Evolutionary conservation across 2,888 invertebrate genomes (phyloP).

Genomic region (Crepidodera aurea): DNA sequence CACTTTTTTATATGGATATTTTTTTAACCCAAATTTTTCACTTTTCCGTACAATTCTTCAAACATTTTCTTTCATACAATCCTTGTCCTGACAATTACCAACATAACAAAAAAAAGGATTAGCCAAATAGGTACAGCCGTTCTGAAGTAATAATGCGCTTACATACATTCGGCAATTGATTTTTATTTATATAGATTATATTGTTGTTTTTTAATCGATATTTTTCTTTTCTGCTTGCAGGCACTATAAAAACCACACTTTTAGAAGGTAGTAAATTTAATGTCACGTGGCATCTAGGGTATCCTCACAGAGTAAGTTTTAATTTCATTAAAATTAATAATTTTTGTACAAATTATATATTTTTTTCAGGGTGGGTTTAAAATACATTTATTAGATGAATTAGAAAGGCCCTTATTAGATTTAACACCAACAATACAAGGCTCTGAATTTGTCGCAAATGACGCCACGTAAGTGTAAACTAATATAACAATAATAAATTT

Average conservation of each 20-base stretch:
- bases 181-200: no score
- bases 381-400: slow-evolving; percentile 83
- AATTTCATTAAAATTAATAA: not conserved
- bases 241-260: slow-evolving; percentile 80
- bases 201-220: no score
- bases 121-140: no score
- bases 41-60: no score
- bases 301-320: slow-evolving; percentile 83
- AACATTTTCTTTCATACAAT: no score
- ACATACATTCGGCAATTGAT: no score
- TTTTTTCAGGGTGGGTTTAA: slow-evolving; percentile 84
- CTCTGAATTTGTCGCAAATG: slow-evolving; percentile 81
- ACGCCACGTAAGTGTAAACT: slow-evolving; percentile 80
- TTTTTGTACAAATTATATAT: not conserved
- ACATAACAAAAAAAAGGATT: no score
- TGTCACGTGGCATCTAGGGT: slow-evolving; percentile 93
- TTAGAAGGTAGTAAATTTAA: slow-evolving; percentile 84
- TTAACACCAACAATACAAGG: slow-evolving; percentile 83
- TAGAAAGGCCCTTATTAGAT: slow-evolving; percentile 85
- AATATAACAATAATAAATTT: not conserved
- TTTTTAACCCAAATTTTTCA: no score
- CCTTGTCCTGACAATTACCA: no score
- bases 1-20: no score
- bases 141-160: no score
- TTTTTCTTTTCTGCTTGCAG: slow-evolving; percentile 61